These are phyloP conservation scores for Erebia epiphron DNA, from an alignment of 2,888 invertebrate species.

Conservation along the genomic window DNA sequence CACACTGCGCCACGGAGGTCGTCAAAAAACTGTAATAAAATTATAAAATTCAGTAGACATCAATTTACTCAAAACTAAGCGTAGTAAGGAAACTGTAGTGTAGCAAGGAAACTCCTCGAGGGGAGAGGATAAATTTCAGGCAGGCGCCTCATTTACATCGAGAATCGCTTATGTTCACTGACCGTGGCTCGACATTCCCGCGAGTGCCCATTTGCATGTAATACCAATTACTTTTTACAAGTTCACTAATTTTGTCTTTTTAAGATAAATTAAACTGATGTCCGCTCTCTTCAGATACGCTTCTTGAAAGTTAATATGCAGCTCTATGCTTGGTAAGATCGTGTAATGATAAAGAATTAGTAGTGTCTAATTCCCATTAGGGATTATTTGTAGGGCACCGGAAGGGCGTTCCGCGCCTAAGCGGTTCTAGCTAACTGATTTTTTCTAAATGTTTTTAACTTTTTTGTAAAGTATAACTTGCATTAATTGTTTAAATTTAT, in stretches of 20 bases:
- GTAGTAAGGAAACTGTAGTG: conserved; percentile 24
- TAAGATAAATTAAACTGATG: conserved; percentile 40
- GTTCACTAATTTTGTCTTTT: conserved; percentile 60
- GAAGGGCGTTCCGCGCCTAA: too few relatives aligned
- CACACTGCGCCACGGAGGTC: too few relatives aligned
- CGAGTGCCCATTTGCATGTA: conserved; percentile 67
- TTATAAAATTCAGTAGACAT: too few relatives aligned
- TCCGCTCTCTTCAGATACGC: conserved; percentile 12
- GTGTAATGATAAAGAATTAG: conserved; percentile 5
- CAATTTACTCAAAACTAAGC: conserved; percentile 30
- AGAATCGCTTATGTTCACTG: conserved; percentile 63
- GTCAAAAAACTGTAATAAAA: too few relatives aligned
- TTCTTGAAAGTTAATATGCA: conserved; percentile 14
- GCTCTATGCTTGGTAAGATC: conserved; percentile 10
- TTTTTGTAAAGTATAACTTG: too few relatives aligned
- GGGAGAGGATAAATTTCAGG: conserved; percentile 57
- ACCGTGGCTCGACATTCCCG: conserved; percentile 55
- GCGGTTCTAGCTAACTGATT: too few relatives aligned
- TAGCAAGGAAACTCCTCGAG: conserved; percentile 19
- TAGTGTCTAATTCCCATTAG: neutral
- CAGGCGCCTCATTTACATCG: conserved; percentile 68
- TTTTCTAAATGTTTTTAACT: too few relatives aligned
- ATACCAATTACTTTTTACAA: conserved; percentile 74
- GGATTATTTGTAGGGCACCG: too few relatives aligned
- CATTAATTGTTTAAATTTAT: too few relatives aligned